Evolutionary conservation across 1,140 invertebrate genomes (phyloP).

Genomic region (Panulirus ornatus): DNA sequence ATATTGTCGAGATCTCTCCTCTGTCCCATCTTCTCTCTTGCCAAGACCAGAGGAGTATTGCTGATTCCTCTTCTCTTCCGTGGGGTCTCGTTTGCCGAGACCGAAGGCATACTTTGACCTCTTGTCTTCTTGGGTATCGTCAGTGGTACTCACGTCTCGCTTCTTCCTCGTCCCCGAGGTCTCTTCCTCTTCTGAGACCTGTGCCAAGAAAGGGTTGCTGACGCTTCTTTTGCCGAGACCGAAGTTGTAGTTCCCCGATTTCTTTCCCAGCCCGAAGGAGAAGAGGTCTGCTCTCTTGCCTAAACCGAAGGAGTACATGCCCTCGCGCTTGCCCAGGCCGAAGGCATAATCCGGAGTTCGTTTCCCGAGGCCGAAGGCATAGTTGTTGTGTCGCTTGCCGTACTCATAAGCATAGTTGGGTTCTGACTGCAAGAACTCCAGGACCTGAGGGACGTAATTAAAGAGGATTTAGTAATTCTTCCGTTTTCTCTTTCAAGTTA

Average conservation of each 20-base stretch:
- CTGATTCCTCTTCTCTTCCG: background rate
- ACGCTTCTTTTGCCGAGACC: conserved; percentile 68
- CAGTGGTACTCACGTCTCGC: conserved; percentile 5
- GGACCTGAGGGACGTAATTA: background rate
- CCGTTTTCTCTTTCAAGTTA: too few relatives aligned
- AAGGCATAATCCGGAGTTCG: conserved; percentile 34
- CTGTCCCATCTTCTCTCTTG: conserved; percentile 18
- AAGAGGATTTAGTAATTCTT: background rate
- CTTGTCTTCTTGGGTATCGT: conserved; percentile 27
- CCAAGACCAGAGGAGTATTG: conserved; percentile 55
- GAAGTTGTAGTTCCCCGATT: conserved; percentile 64
- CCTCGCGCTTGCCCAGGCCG: conserved; percentile 50
- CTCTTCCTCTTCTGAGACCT: background rate
- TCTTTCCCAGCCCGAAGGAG: conserved; percentile 62
- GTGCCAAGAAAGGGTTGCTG: background rate
- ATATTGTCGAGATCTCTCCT: conserved; percentile 38
- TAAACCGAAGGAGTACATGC: conserved; percentile 61
- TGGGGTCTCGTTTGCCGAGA: background rate
- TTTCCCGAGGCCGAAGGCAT: conserved; percentile 63
- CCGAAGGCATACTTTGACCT: conserved; percentile 27
- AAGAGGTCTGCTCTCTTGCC: conserved; percentile 44
- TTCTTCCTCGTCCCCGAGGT: background rate
- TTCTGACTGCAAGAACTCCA: background rate
- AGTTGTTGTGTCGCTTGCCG: background rate
- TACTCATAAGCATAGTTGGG: background rate